Base-by-base conservation (phyloP, 2,797 vertebrate genomes). In the Distichodus sexfasciatus region DNA sequence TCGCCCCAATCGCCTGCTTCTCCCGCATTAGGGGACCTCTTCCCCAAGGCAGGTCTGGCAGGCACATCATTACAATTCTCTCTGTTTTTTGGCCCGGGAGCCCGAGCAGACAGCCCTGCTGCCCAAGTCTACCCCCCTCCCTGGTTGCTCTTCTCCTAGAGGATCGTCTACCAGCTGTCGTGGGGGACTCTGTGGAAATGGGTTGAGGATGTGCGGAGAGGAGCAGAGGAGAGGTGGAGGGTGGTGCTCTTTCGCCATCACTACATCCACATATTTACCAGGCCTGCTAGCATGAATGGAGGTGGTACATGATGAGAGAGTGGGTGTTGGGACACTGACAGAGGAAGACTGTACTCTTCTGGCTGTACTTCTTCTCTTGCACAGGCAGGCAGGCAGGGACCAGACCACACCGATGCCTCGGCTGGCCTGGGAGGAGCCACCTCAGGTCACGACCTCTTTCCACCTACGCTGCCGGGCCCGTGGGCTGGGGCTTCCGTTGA, bases 61-160 rank as follows among this genome's bases (percentile, higher is more conserved):
- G 87, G 81, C 84, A 77, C 85, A 88, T 88, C 86, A 89, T 89
- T 91, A 88, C 85, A 7, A 84, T 81, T 76, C 81, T 85, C 74
- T 63, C 51, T 70, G 50, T 60, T 61, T 43, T n/a, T 80, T 66
- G 41, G 72, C 76, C 64, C 55, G 78, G 71, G 81, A 82, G 80
- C 84, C 80, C 88, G 80, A 81, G 74, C 74, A 80, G 77, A 81
- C 81, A 82, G 73, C 43, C 75, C 72, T 76, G 82, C 74, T 81
- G 83, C 82, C 81, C 86, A 78, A 72, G 78, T 62, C 71, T 72
- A n/a, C n/a, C 72, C 66, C 78, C 78, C 74, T 72, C 73, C 33
- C 48, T 66, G 57, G 77, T 60, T 66, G 38, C 67, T 66, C 46
- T 65, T 54, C 61, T 76, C 60, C 55, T 69, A 21, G 51, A 67